Conservation (phyloP, 2,888 invertebrate species). For the Ceratothoa steindachneri region DNA sequence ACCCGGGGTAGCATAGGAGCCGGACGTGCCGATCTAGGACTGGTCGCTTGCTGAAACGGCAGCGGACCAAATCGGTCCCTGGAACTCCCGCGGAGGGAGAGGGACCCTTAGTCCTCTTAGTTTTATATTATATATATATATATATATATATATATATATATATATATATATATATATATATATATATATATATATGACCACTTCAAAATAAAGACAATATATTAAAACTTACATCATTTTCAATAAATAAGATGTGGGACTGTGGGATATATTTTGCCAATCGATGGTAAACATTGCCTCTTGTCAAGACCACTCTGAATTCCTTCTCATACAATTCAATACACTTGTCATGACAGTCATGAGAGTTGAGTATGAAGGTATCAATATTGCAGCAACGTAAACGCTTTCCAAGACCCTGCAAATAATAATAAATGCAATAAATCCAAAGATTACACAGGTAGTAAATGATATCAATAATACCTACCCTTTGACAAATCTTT, state of each 20-base stretch:
- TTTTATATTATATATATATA: slow-evolving; percentile 13
- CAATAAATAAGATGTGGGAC: slow-evolving; percentile 17
- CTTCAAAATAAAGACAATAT: slow-evolving; percentile 6
- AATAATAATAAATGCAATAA: slow-evolving; percentile 50
- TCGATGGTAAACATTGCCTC: slow-evolving; percentile 23
- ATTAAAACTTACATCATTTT: slow-evolving; percentile 27
- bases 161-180: slow-evolving; percentile 11
- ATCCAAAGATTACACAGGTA: too few species aligned
- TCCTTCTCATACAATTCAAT: slow-evolving; percentile 25
- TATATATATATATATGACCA: too few species aligned
- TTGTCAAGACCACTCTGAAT: slow-evolving; percentile 23
- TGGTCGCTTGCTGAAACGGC: too few species aligned
- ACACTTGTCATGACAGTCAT: slow-evolving; percentile 58
- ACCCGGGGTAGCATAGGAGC: too few species aligned
- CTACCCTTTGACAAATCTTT: background rate
- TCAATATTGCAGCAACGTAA: slow-evolving; percentile 64
- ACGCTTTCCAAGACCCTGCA: slow-evolving; percentile 60
- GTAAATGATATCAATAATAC: background rate
- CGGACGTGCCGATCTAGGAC: too few species aligned
- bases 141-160: slow-evolving; percentile 13
- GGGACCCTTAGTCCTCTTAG: too few species aligned
- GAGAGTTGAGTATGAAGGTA: slow-evolving; percentile 58
- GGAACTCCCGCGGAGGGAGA: too few species aligned
- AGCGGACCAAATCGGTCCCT: too few species aligned
- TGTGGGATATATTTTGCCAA: slow-evolving; percentile 24